phyloP scores from a whole-genome alignment of 1,140 invertebrate species.

The Manduca sexta region DNA sequence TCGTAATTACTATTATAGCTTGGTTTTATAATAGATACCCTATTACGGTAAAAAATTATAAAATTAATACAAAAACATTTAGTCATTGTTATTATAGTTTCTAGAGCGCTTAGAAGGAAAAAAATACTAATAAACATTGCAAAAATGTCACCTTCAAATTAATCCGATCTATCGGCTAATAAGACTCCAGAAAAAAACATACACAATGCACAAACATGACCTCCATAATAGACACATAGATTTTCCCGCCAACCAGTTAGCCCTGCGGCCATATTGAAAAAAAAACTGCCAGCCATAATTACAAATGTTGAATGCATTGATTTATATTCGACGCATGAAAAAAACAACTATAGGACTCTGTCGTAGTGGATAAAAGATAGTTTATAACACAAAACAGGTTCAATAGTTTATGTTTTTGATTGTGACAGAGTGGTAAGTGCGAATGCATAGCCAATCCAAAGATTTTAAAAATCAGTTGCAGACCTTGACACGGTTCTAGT shows the following conservation, averaged over 20 bases:
- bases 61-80: no score
- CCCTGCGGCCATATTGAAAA: constrained; percentile 2
- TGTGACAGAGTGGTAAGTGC: not conserved
- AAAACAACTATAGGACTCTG: not conserved
- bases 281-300: not conserved
- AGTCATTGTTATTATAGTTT: no score
- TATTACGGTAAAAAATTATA: no score
- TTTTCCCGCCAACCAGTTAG: constrained; percentile 3
- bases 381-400: no score
- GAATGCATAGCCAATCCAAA: constrained; percentile 1
- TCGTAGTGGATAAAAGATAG: not conserved
- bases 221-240: not conserved
- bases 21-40: no score
- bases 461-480: constrained; percentile 15
- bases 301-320: not conserved
- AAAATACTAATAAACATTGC: no score
- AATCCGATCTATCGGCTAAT: no score
- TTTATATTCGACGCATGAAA: not conserved
- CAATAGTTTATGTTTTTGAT: not conserved
- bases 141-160: no score
- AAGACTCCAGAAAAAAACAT: not conserved
- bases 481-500: constrained; percentile 14
- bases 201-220: not conserved
- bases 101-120: no score
- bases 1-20: no score